Evolutionary conservation across 2,113 vertebrate genomes (phyloP), one percentile per base, ranked within the genome.

Genomic region (Empidonax traillii): DNA sequence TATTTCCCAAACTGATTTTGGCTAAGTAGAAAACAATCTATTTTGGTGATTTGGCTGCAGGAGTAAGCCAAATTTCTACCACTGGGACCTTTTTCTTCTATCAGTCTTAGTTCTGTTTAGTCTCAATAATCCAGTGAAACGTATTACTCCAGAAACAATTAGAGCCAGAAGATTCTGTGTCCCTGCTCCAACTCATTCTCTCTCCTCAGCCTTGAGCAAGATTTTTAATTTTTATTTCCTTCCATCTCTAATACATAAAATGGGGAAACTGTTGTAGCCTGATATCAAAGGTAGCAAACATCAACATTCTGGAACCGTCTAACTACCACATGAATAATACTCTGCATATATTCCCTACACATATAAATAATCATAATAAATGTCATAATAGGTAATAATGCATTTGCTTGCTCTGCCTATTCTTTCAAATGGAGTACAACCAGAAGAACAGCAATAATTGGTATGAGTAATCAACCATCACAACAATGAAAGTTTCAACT

Each of bases 401-500:
- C 25, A 61, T 88, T 92, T 83, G 7, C 39, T 94, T 82, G 25
- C 63, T 88, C 22, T 37, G 43, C 12, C 20, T 72, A n/a, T 76
- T 41, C 44, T 85, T 80, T 90, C 71, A 88, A 69, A 76, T 69
- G 14, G 58, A 68, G 14, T 76, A 90, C 67, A 69, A 72, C 25
- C 25, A 94, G 39, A 78, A 82, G 73, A 93, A 79, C 37, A 83
- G 21, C 53, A 87, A 17, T 91, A 91, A 93, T 72, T 87, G 71
- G n/a, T 66, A 90, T 53, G 71, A 95, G 63, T 94, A 95, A 95
- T 90, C 85, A 96, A 93, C 58, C n/a, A 39, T 90, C 0, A 2
- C 46, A 78, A 93, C 78, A 85, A 80, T 72, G 72, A 88, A 85
- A 56, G 12, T 66, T 90, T 86, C 68, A 81, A 21, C 28, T 51